Percentiles rank a stretch among this genome's conserved stretches.
Evolutionary conservation across 1,140 invertebrate genomes (phyloP).

Genomic region (Varroa destructor): DNA sequence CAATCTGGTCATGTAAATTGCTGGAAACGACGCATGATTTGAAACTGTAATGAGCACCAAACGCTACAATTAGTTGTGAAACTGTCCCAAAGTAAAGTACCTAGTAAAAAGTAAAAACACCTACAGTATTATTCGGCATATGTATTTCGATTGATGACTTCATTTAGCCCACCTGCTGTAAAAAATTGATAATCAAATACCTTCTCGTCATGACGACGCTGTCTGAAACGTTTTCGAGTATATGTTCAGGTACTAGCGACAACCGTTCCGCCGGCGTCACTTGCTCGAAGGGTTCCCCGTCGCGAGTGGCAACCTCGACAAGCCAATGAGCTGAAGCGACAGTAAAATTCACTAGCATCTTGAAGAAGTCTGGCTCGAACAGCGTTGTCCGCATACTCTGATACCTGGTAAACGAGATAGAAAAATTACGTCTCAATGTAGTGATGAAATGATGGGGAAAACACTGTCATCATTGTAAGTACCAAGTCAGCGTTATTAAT

Average conservation of each 20-base stretch:
- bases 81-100: no score
- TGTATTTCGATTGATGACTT: no score
- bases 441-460: neutral
- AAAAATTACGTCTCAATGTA: neutral
- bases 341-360: conserved; percentile 26
- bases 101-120: no score
- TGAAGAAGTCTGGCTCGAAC: conserved; percentile 28
- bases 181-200: neutral
- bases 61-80: no score
- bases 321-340: conserved; percentile 28
- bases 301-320: neutral
- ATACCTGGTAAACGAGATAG: neutral
- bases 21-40: no score
- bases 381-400: conserved; percentile 24
- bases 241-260: conserved; percentile 35
- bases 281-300: conserved; percentile 20
- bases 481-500: no score
- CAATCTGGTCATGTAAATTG: no score
- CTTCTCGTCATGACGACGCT: conserved; percentile 34
- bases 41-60: no score
- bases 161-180: neutral
- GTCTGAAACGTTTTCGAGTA: conserved; percentile 36
- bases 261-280: conserved; percentile 34
- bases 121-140: no score
- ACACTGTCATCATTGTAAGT: neutral